Evolutionary conservation across 2,888 invertebrate genomes (phyloP).

Genomic region (Halictus quadricinctus): DNA sequence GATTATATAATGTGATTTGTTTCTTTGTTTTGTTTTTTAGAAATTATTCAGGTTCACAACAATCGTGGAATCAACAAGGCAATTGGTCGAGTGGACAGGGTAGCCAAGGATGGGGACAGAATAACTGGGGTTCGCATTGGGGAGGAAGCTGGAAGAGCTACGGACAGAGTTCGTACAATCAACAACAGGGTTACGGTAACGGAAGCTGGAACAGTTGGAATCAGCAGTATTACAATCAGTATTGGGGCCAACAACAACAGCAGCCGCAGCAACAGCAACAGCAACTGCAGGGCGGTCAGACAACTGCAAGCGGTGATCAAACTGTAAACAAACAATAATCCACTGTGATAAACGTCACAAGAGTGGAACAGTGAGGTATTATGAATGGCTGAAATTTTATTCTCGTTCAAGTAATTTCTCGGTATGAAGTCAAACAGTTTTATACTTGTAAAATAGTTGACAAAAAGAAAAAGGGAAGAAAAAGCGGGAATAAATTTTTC

Average conservation of each 20-base stretch:
- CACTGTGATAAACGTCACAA: slow-evolving; percentile 72
- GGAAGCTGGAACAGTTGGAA: slow-evolving; percentile 80
- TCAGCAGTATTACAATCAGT: slow-evolving; percentile 81
- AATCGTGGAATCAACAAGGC: slow-evolving; percentile 67
- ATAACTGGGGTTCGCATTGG: slow-evolving; percentile 73
- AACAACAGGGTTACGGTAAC: slow-evolving; percentile 76
- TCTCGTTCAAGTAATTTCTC: background rate
- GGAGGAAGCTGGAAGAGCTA: slow-evolving; percentile 79
- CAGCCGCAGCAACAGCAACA: slow-evolving; percentile 77
- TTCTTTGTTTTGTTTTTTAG: slow-evolving; percentile 30
- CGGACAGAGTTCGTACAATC: slow-evolving; percentile 71
- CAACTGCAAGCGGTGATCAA: slow-evolving; percentile 76
- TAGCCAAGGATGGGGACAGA: slow-evolving; percentile 65
- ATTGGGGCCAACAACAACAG: slow-evolving; percentile 79
- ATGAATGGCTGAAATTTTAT: slow-evolving; percentile 16
- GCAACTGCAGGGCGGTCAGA: slow-evolving; percentile 76
- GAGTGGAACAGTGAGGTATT: slow-evolving; percentile 77
- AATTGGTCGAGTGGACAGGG: slow-evolving; percentile 64
- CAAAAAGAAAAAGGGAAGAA: background rate
- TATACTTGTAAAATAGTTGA: background rate
- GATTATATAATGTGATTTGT: background rate
- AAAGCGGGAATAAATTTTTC: background rate
- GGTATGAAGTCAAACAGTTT: background rate
- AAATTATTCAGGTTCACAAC: slow-evolving; percentile 73
- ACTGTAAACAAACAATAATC: slow-evolving; percentile 80